Evolutionary conservation across 2,797 vertebrate genomes (phyloP), one percentile per base, ranked within the genome.

Genomic region (Paratrypauchen microcephalus): DNA sequence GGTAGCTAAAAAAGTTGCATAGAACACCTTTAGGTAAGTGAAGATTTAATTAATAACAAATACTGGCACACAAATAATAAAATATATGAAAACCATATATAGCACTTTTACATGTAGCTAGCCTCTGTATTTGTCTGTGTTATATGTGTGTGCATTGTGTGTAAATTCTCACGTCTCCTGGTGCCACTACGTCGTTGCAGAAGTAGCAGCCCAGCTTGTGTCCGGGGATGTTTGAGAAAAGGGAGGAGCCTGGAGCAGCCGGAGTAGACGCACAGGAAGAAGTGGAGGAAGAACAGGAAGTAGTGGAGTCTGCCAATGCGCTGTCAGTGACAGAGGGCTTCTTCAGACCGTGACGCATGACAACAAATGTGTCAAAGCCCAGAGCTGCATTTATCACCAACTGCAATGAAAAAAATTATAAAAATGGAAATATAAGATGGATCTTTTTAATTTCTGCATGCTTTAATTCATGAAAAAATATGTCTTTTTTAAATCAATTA

Each of bases 211-310:
- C 98, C 41, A 99, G 93, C 82, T 96, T 96, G 84, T 97, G 95
- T n/a, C 98, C 97, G 0, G 98, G 98, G 79, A 99, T 99, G 87
- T 99, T 99, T 79, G 96, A 97, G 89, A 99, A 99, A 45, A 99
- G 94, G 0, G 97, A 99, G 0, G 95, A 93, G 61, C 94, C 95
- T 68, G 93, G 83, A 26, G 92, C 82, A 0, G 89, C 78, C 2
- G 84, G 92, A 50, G 83, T 92, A 68, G 88, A 91, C 41, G 83
- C 91, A 0, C 94, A 91, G 45, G 93, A 94, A 9, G 93, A 92
- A 2, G 86, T 72, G 6, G 91, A 92, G 2, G 91, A 92, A 1
- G 92, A 91, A 23, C 83, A 92, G 76, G 82, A 92, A 57, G 87
- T 79, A 66, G 85, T 92, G 24, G 94, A 91, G 77, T 94, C 94